These are phyloP conservation scores for Yponomeuta sedellus DNA, from an alignment of 2,888 invertebrate genomes.

Conservation along the genomic window DNA sequence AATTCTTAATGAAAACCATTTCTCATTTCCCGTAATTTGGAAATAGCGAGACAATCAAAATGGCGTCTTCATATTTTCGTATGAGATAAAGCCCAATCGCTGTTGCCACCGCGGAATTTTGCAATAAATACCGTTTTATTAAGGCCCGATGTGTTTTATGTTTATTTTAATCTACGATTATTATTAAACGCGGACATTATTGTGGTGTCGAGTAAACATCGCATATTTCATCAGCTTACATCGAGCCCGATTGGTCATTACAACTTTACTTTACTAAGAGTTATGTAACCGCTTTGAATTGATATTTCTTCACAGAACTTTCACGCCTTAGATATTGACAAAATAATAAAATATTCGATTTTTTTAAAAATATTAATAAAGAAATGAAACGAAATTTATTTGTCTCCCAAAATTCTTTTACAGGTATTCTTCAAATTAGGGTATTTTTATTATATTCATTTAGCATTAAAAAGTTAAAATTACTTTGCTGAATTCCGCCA, in stretches of 20 bases:
- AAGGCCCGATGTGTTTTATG: not conserved
- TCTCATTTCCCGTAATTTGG: not conserved
- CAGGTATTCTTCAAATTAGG: too few relatives aligned
- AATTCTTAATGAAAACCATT: too few relatives aligned
- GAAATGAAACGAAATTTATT: too few relatives aligned
- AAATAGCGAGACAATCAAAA: not conserved
- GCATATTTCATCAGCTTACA: not conserved
- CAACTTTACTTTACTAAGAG: not conserved
- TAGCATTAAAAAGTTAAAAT: too few relatives aligned
- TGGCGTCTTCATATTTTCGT: not conserved
- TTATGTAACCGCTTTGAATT: not conserved
- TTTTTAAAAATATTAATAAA: too few relatives aligned
- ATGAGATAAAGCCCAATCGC: not conserved
- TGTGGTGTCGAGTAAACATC: not conserved
- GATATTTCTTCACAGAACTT: too few relatives aligned
- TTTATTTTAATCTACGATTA: slow-evolving; percentile 2
- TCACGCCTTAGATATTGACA: too few relatives aligned
- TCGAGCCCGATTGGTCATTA: not conserved
- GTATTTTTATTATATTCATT: too few relatives aligned
- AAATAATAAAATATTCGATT: too few relatives aligned
- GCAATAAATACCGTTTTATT: slow-evolving; percentile 3
- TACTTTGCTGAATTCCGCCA: too few relatives aligned
- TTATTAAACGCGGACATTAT: not conserved
- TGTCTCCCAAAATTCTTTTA: too few relatives aligned
- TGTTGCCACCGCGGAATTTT: not conserved